phyloP scores from a whole-genome alignment of 2,113 vertebrate genomes.

The Leucosticte australis region DNA sequence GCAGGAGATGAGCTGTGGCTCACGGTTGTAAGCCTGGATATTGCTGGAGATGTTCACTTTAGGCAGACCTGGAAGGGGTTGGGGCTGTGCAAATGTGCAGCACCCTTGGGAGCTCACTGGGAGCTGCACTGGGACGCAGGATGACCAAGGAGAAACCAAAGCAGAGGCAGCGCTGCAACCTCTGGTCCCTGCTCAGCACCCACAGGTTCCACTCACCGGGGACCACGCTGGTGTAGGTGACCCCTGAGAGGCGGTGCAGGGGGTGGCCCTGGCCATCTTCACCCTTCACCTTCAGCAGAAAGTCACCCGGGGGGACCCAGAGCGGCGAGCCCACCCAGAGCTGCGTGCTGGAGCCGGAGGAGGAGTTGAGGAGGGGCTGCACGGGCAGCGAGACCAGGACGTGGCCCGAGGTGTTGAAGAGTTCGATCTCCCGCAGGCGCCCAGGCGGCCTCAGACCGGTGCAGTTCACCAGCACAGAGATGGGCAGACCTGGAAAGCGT shows the following conservation, averaged over 20 bases:
- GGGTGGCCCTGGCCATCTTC: slow-evolving; percentile 81
- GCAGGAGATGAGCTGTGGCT: slow-evolving; percentile 82
- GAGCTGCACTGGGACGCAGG: neutral
- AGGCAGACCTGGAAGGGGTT: slow-evolving; percentile 75
- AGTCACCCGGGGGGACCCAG: slow-evolving; percentile 81
- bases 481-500: slow-evolving; percentile 78
- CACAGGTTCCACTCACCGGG: slow-evolving; percentile 68
- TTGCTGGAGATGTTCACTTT: slow-evolving; percentile 82
- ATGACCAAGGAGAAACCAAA: neutral
- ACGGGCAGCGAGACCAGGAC: slow-evolving; percentile 76
- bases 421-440: slow-evolving; percentile 78
- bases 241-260: slow-evolving; percentile 90
- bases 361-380: slow-evolving; percentile 70
- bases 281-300: slow-evolving; percentile 88
- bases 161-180: neutral
- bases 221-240: slow-evolving; percentile 88
- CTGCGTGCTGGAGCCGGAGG: slow-evolving; percentile 45
- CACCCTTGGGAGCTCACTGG: neutral
- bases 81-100: accelerated
- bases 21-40: slow-evolving; percentile 78
- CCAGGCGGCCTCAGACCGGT: slow-evolving; percentile 82
- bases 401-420: slow-evolving; percentile 80
- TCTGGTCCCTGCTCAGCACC: neutral
- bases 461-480: slow-evolving; percentile 86
- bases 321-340: slow-evolving; percentile 86